Conservation (phyloP, 2,113 vertebrate genomes). For the Tinamus guttatus region DNA sequence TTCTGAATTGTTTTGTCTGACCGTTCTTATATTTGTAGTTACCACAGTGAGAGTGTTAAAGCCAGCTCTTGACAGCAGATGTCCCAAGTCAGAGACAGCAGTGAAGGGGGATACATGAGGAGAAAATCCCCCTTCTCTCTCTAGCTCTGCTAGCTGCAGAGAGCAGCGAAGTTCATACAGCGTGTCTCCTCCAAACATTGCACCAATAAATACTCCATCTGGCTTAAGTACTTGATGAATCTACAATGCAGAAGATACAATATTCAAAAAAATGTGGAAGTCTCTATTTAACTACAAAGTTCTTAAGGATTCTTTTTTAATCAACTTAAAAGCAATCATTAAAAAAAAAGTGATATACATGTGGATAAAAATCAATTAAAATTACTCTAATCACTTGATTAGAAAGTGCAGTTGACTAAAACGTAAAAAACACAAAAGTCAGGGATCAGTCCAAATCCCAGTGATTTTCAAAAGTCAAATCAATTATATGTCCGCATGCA, state of each 20-base stretch:
- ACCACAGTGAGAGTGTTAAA: constrained; percentile 96
- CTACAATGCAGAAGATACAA: constrained; percentile 66
- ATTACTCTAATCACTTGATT: neutral
- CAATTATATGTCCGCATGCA: neutral
- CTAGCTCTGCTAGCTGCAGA: constrained; percentile 91
- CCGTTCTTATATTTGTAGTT: constrained; percentile 47
- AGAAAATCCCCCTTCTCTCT: constrained; percentile 93
- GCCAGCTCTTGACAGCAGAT: constrained; percentile 89
- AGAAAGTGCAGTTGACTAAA: neutral
- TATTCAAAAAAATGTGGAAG: too few relatives aligned
- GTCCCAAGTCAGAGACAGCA: constrained; percentile 89
- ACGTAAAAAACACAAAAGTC: neutral
- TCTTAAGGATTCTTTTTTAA: neutral
- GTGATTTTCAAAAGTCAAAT: neutral
- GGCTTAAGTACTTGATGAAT: constrained; percentile 91
- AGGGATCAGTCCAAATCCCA: neutral
- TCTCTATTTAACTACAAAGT: neutral
- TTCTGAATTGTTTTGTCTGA: neutral
- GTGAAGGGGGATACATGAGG: constrained; percentile 93
- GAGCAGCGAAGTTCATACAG: constrained; percentile 95
- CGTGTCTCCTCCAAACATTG: constrained; percentile 93
- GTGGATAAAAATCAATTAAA: too few relatives aligned
- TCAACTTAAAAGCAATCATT: neutral
- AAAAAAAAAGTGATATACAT: too few relatives aligned
- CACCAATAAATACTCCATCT: constrained; percentile 92